These are phyloP conservation scores for Percina caprodes DNA, from an alignment of 2,113 vertebrate genomes.

Conservation along the genomic window DNA sequence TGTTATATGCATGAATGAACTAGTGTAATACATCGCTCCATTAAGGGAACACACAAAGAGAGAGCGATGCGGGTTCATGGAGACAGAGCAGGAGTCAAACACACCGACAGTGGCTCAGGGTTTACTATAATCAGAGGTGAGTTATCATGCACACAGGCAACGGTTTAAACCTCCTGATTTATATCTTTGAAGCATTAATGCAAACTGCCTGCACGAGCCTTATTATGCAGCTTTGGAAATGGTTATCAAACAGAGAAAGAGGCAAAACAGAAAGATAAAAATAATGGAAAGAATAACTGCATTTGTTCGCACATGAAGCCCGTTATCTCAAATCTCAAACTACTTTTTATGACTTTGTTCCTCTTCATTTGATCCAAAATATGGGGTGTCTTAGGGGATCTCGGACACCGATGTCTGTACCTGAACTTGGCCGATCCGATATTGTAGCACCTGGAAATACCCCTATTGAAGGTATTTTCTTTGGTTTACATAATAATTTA, in stretches of 20 bases:
- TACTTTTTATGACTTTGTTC: no score
- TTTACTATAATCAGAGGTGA: conserved; percentile 32
- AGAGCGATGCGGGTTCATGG: background rate
- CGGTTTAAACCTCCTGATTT: conserved; percentile 28
- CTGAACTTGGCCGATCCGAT: no score
- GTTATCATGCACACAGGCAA: conserved; percentile 1
- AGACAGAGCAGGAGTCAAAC: conserved; percentile 21
- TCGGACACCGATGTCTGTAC: no score
- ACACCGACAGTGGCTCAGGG: conserved; percentile 1
- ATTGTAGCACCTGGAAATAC: no score
- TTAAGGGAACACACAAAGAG: conserved; percentile 43
- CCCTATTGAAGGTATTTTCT: no score
- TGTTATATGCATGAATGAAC: conserved; percentile 51
- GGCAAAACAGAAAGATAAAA: background rate
- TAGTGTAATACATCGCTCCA: conserved; percentile 35
- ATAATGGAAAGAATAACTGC: background rate
- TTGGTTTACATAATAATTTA: no score
- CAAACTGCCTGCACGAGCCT: background rate
- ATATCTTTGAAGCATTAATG: background rate
- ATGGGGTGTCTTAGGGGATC: background rate
- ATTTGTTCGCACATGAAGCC: background rate
- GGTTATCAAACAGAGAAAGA: background rate
- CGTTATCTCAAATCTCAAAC: no score
- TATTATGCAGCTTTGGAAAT: conserved; percentile 1
- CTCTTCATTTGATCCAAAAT: no score